These are phyloP conservation scores for Scolopax mira DNA, from an alignment of 2,113 vertebrate genomes.

Conservation along the genomic window DNA sequence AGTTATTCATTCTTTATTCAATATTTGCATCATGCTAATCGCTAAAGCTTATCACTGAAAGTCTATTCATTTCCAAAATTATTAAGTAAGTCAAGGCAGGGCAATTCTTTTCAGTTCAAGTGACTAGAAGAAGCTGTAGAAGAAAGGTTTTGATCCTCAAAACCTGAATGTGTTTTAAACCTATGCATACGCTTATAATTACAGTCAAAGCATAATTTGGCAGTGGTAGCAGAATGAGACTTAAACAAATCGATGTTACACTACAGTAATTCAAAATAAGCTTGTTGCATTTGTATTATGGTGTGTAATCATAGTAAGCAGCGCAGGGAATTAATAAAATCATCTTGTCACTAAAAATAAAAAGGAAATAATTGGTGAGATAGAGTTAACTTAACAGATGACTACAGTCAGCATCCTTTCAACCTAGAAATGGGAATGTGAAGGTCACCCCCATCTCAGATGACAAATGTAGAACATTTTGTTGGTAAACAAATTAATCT, in stretches of 20 bases:
- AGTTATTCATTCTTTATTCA: constrained; percentile 52
- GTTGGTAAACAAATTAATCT: constrained; percentile 97
- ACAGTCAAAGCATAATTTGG: constrained; percentile 71
- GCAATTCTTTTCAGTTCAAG: constrained; percentile 50
- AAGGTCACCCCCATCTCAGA: constrained; percentile 89
- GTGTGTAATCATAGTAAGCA: constrained; percentile 65
- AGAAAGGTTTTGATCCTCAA: not conserved
- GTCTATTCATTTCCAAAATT: constrained; percentile 36
- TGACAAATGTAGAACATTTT: constrained; percentile 84
- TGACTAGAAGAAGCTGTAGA: constrained; percentile 27
- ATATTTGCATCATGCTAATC: constrained; percentile 13
- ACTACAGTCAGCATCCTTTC: constrained; percentile 81
- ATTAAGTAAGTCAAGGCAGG: constrained; percentile 19
- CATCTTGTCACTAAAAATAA: constrained; percentile 75
- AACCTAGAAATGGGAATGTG: constrained; percentile 77
- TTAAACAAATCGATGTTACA: constrained; percentile 77
- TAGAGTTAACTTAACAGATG: constrained; percentile 83
- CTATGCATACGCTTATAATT: constrained; percentile 62
- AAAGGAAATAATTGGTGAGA: constrained; percentile 82
- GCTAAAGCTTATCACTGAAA: not conserved
- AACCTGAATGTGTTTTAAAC: constrained; percentile 48
- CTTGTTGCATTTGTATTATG: constrained; percentile 63
- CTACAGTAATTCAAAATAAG: constrained; percentile 71
- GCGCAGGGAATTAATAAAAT: constrained; percentile 73
- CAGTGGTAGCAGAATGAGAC: constrained; percentile 71